phyloP scores from a whole-genome alignment of 2,797 vertebrate genomes.

The Pseudochirops cupreus region DNA sequence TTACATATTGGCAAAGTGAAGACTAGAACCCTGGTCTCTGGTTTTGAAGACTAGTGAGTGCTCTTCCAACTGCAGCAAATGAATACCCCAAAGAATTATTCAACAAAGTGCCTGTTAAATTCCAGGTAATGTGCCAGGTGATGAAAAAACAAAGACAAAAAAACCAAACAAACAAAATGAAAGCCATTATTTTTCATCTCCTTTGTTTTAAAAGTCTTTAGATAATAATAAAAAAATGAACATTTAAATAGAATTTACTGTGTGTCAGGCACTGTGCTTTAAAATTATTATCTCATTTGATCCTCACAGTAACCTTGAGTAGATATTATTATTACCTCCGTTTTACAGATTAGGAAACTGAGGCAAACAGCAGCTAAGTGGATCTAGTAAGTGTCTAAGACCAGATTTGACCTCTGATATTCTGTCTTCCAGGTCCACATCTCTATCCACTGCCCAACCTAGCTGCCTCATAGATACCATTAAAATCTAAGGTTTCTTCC shows the following conservation, averaged over 20 bases:
- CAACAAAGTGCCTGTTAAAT: not conserved
- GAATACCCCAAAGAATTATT: not conserved
- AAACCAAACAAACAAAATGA: no score
- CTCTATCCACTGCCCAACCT: not conserved
- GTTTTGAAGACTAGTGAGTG: not conserved
- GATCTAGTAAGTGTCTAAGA: not conserved
- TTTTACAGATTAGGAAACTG: constrained; percentile 3
- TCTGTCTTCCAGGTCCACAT: not conserved
- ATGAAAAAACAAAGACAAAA: not conserved
- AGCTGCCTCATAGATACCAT: not conserved
- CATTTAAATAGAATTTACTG: not conserved
- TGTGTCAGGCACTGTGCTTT: not conserved
- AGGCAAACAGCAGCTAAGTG: not conserved
- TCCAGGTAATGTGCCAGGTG: not conserved
- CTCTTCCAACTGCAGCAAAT: not conserved
- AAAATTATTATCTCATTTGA: not conserved
- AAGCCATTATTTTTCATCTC: not conserved
- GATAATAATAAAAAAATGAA: not conserved
- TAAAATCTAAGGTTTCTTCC: constrained; percentile 15
- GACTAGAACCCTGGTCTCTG: not conserved
- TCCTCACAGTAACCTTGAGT: not conserved
- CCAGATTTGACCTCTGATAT: not conserved
- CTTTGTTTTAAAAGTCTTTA: not conserved
- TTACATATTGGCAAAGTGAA: not conserved
- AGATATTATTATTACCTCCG: constrained; percentile 19